Percentiles rank a stretch among this genome's conserved stretches.
Evolutionary conservation across 1,140 invertebrate genomes (phyloP).

Genomic region (Plutomurus gul): DNA sequence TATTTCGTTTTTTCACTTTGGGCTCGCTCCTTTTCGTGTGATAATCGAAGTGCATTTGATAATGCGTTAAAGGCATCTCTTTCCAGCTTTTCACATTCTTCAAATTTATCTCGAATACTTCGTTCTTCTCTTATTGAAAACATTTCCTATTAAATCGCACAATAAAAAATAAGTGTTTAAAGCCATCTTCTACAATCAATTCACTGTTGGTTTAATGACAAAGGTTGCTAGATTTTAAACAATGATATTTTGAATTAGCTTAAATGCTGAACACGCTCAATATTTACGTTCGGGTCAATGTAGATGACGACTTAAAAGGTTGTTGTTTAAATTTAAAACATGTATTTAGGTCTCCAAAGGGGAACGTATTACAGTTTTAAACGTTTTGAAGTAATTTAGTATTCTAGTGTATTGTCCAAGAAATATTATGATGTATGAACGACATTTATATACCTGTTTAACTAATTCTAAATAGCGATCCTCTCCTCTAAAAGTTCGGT

Average conservation of each 20-base stretch:
- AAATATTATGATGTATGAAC: background rate
- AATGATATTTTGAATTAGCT: no score
- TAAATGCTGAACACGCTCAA: no score
- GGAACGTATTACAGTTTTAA: no score
- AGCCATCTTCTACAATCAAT: no score
- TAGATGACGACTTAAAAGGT: background rate
- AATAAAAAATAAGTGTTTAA: background rate
- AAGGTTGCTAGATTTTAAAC: no score
- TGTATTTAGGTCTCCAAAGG: no score
- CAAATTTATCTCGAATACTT: slow-evolving; percentile 42
- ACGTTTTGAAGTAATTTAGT: no score
- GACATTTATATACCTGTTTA: slow-evolving; percentile 56
- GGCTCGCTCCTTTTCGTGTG: slow-evolving; percentile 73
- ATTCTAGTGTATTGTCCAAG: no score
- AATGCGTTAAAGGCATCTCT: slow-evolving; percentile 68
- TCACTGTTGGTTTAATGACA: no score
- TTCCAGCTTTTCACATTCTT: slow-evolving; percentile 63
- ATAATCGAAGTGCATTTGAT: slow-evolving; percentile 70
- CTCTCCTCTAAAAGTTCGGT: slow-evolving; percentile 70
- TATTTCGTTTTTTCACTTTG: slow-evolving; percentile 77
- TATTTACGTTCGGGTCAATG: no score
- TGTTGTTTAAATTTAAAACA: background rate
- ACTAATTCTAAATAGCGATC: slow-evolving; percentile 67
- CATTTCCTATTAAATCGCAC: slow-evolving; percentile 47
- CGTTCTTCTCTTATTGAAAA: slow-evolving; percentile 51